phyloP scores from a whole-genome alignment of 2,797 vertebrate species.

The Rhinatrema bivittatum region DNA sequence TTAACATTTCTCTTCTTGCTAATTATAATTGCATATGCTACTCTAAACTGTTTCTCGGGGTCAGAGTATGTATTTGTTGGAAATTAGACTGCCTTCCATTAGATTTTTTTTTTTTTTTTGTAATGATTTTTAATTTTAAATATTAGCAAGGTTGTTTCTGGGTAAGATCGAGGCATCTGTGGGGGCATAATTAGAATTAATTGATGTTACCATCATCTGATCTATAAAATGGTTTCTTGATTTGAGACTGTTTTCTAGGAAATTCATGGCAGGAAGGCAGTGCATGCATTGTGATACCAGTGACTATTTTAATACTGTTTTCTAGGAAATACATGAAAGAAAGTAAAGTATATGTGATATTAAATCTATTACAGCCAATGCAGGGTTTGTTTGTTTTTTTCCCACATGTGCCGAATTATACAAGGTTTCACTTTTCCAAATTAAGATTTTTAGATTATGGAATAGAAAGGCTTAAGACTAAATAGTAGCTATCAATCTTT shows the following conservation, averaged over 20 bases:
- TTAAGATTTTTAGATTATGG: not conserved
- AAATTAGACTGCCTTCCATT: no score
- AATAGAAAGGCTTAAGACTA: slow-evolving; percentile 2
- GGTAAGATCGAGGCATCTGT: not conserved
- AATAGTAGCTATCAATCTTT: not conserved
- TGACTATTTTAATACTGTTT: no score
- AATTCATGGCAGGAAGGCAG: slow-evolving; percentile 3
- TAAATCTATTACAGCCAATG: not conserved
- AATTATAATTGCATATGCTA: slow-evolving; percentile 22
- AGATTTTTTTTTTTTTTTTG: no score
- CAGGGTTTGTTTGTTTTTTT: not conserved
- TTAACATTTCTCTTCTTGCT: slow-evolving; percentile 28
- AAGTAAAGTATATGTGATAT: no score
- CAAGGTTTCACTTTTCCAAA: not conserved
- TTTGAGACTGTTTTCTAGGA: not conserved
- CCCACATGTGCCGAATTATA: not conserved
- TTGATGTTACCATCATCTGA: slow-evolving; percentile 1
- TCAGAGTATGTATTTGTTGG: no score
- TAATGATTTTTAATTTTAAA: slow-evolving; percentile 2
- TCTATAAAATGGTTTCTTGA: not conserved
- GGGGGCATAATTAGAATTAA: not conserved
- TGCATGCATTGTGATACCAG: accelerated
- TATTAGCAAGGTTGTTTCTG: slow-evolving; percentile 6
- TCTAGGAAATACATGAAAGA: no score
- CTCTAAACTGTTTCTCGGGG: slow-evolving; percentile 12